These are phyloP conservation scores for Camponotus pennsylvanicus DNA, from an alignment of 1,140 invertebrate genomes.

Conservation along the genomic window DNA sequence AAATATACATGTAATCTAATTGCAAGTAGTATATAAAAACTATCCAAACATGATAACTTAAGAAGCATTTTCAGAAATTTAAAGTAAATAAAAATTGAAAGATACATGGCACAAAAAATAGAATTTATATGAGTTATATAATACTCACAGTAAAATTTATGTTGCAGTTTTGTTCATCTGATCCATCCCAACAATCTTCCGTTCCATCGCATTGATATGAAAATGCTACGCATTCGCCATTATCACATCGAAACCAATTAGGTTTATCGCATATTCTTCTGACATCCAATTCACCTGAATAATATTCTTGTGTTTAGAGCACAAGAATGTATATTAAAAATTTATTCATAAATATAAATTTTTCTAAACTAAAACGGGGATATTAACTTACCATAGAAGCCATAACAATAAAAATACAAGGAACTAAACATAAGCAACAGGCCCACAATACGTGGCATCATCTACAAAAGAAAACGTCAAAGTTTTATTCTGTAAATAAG, in stretches of 20 bases:
- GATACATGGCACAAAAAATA: neutral
- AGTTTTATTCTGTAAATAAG: neutral
- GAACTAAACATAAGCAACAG: constrained; percentile 25
- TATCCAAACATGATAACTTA: neutral
- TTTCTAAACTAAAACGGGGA: neutral
- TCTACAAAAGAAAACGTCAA: constrained; percentile 35
- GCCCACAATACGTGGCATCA: constrained; percentile 23
- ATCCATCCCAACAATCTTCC: constrained; percentile 91
- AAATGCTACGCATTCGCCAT: constrained; percentile 73
- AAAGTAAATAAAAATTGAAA: neutral
- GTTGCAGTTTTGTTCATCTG: constrained; percentile 88
- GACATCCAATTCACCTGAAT: too few species aligned
- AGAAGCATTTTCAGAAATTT: neutral
- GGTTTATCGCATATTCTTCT: constrained; percentile 36
- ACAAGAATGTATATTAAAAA: neutral
- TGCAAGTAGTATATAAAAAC: neutral
- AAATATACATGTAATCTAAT: neutral
- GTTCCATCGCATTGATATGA: constrained; percentile 89
- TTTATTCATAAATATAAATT: constrained; percentile 27
- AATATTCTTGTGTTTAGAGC: neutral
- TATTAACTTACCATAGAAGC: neutral
- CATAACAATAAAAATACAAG: constrained; percentile 1
- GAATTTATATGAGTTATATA: neutral
- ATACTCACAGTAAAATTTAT: constrained; percentile 40
- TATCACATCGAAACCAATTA: constrained; percentile 76